A percentile compares a stretch with the other conserved stretches of the same genome.
phyloP scores from a whole-genome alignment of 2,113 vertebrate species.

The Baryphthengus martii region DNA sequence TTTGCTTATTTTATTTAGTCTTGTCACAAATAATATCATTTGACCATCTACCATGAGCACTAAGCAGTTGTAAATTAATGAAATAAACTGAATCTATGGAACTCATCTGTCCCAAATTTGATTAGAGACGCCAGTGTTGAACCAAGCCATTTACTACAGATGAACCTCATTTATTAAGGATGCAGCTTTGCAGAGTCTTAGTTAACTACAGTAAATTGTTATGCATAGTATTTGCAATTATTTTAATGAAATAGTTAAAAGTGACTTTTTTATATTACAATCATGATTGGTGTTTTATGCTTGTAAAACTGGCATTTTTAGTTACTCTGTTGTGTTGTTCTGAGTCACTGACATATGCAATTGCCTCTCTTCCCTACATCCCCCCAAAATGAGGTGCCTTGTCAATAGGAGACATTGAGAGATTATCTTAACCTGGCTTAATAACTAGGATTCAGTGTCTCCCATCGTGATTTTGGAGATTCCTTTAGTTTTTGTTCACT shows the following conservation, averaged over 20 bases:
- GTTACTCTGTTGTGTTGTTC: neutral
- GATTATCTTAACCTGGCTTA: neutral
- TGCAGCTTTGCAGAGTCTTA: conserved; percentile 27
- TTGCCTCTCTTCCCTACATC: neutral
- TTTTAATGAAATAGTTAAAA: conserved; percentile 69
- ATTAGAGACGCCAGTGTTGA: conserved; percentile 73
- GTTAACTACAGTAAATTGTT: conserved; percentile 36
- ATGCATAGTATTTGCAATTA: conserved; percentile 30
- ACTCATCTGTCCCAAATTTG: conserved; percentile 77
- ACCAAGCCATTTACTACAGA: conserved; percentile 69
- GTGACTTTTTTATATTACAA: conserved; percentile 12
- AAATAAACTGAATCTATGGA: conserved; percentile 71
- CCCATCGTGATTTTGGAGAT: neutral
- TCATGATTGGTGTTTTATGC: neutral
- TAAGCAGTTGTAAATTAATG: conserved; percentile 83
- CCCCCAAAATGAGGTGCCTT: neutral
- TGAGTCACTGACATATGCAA: neutral
- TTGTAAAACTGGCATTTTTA: neutral
- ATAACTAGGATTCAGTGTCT: neutral
- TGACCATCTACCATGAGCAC: conserved; percentile 72
- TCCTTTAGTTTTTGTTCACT: neutral
- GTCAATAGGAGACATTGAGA: neutral
- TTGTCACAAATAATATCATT: conserved; percentile 84
- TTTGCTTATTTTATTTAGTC: conserved; percentile 82
- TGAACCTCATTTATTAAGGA: conserved; percentile 74